A percentile compares a stretch with the other conserved stretches of the same genome.
Conservation (phyloP, 2,888 invertebrate genomes). For the Drosophila putrida region DNA sequence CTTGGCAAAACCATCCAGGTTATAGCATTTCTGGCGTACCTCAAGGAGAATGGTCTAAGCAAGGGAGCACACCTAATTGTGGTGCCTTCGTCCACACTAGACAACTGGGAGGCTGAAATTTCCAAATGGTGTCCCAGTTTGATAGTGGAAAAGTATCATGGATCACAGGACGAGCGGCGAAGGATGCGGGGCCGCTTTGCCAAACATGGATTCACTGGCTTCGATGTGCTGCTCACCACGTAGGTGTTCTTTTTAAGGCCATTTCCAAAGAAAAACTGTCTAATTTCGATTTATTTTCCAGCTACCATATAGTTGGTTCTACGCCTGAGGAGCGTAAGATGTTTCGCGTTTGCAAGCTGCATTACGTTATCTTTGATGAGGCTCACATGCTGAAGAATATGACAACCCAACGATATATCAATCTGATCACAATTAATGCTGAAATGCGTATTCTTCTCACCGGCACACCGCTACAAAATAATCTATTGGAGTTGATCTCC, state of each 20-base stretch:
- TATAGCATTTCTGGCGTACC: conserved; percentile 95
- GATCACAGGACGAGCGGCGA: conserved; percentile 93
- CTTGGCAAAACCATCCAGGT: conserved; percentile 97
- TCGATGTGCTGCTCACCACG: conserved; percentile 96
- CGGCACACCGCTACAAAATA: conserved; percentile 98
- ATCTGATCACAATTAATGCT: conserved; percentile 95
- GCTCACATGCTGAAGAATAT: conserved; percentile 99
- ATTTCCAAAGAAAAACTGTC: no score
- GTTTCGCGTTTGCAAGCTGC: conserved; percentile 94
- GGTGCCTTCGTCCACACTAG: conserved; percentile 98
- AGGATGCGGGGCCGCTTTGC: conserved; percentile 91
- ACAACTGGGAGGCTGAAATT: conserved; percentile 94
- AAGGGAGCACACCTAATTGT: conserved; percentile 95
- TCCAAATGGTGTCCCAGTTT: conserved; percentile 91
- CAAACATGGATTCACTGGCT: conserved; percentile 89
- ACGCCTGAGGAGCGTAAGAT: conserved; percentile 95
- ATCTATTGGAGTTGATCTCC: conserved; percentile 97
- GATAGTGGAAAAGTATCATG: conserved; percentile 95
- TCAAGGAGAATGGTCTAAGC: conserved; percentile 91
- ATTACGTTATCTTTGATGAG: conserved; percentile 98
- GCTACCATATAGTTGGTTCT: conserved; percentile 87
- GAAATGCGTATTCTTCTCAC: conserved; percentile 95
- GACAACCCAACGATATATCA: conserved; percentile 95
- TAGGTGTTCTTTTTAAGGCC: conserved; percentile 87
- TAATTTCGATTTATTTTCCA: conserved; percentile 29